Percentiles rank a stretch among this genome's conserved stretches.
These are phyloP conservation scores for Dermochelys coriacea DNA, from an alignment of 2,797 vertebrate species.

Conservation along the genomic window DNA sequence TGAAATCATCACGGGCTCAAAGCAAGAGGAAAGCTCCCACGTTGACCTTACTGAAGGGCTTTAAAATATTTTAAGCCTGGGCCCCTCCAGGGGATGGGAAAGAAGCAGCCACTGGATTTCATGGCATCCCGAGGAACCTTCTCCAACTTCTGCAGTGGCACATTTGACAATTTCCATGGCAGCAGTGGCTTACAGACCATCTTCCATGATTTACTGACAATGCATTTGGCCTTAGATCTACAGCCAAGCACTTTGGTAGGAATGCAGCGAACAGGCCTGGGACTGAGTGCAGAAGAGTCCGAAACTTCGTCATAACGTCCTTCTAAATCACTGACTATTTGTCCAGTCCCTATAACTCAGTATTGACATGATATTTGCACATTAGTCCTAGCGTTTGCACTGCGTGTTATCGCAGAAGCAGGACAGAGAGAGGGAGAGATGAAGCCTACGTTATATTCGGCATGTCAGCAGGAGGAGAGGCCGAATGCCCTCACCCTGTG, in stretches of 20 bases:
- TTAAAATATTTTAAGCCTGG: conserved; percentile 90
- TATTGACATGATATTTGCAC: rapidly evolving
- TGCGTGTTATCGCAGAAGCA: rapidly evolving
- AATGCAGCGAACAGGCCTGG: neutral
- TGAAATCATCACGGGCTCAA: conserved; percentile 92
- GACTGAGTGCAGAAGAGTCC: no score
- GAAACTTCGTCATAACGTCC: neutral
- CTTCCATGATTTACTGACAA: neutral
- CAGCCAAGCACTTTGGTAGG: neutral
- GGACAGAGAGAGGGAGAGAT: neutral
- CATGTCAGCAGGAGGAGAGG: neutral
- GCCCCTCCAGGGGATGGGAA: neutral
- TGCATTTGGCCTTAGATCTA: no score
- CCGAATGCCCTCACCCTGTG: neutral
- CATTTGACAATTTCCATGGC: neutral
- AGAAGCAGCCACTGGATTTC: rapidly evolving
- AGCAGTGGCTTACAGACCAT: neutral
- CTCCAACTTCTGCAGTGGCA: neutral
- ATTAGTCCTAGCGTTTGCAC: neutral
- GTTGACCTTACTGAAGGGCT: conserved; percentile 91
- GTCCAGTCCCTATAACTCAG: neutral
- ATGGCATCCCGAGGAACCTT: neutral
- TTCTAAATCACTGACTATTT: neutral
- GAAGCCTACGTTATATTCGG: neutral
- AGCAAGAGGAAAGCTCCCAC: conserved; percentile 93